phyloP scores from a whole-genome alignment of 2,797 vertebrate species.

The Zenarchopterus dispar region DNA sequence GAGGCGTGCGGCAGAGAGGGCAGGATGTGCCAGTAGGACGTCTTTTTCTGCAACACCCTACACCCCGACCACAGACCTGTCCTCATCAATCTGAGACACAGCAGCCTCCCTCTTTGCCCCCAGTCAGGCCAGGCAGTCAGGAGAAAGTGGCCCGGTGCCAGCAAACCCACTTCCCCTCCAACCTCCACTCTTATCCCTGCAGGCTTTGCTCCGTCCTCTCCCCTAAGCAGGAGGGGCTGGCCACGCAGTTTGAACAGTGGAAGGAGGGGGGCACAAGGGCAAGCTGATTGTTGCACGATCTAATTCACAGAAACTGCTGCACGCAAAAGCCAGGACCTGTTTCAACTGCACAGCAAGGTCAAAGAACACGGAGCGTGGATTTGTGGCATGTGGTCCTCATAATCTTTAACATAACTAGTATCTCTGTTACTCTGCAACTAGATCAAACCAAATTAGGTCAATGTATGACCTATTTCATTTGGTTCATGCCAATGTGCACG shows the following conservation, averaged over 20 bases:
- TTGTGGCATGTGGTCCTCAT: slow-evolving; percentile 37
- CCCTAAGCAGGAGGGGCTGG: slow-evolving; percentile 73
- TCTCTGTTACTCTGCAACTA: slow-evolving; percentile 39
- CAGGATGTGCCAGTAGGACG: slow-evolving; percentile 78
- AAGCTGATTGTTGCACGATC: slow-evolving; percentile 65
- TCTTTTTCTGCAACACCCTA: slow-evolving; percentile 77
- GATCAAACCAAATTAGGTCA: slow-evolving; percentile 77
- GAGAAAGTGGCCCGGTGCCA: slow-evolving; percentile 70
- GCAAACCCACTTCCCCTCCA: slow-evolving; percentile 35
- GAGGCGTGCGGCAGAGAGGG: slow-evolving; percentile 66
- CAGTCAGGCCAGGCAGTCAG: slow-evolving; percentile 66
- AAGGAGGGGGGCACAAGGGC: slow-evolving; percentile 68
- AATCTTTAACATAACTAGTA: slow-evolving; percentile 50
- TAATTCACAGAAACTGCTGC: slow-evolving; percentile 54
- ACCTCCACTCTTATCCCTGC: slow-evolving; percentile 51
- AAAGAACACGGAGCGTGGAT: slow-evolving; percentile 42
- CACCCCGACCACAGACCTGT: slow-evolving; percentile 76
- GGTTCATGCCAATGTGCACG: slow-evolving; percentile 41
- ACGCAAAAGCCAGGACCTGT: slow-evolving; percentile 44
- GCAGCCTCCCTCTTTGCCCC: slow-evolving; percentile 73
- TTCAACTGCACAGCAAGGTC: slow-evolving; percentile 62
- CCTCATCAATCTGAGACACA: slow-evolving; percentile 81
- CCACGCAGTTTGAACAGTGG: slow-evolving; percentile 59
- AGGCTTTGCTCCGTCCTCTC: slow-evolving; percentile 77
- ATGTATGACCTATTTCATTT: slow-evolving; percentile 68